These are phyloP conservation scores for Pristionchus maxplancki DNA, from an alignment of 2,888 invertebrate genomes.

Conservation along the genomic window DNA sequence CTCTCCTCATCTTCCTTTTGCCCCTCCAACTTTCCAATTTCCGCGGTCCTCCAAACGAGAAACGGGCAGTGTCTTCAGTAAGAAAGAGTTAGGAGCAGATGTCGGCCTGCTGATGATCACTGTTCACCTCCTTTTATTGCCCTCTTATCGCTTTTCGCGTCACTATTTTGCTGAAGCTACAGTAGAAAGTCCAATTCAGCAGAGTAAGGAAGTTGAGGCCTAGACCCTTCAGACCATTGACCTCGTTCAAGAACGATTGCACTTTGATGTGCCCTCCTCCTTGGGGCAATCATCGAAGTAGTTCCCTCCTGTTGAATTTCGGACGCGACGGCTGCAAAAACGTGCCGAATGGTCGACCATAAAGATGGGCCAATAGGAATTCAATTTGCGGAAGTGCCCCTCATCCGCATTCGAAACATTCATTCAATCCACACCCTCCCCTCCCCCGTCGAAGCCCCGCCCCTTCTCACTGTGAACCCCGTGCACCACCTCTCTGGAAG, in stretches of 20 bases:
- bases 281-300: background rate
- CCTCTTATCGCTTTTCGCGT: no score
- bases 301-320: background rate
- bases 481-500: background rate
- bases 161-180: background rate
- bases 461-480: background rate
- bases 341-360: background rate
- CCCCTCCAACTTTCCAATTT: slow-evolving; percentile 37
- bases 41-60: slow-evolving; percentile 8
- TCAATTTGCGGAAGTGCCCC: slow-evolving; percentile 21
- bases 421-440: slow-evolving; percentile 1
- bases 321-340: background rate
- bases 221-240: no score
- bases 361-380: background rate
- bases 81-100: background rate
- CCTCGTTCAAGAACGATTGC: background rate
- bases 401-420: slow-evolving; percentile 1
- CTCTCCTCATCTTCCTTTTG: background rate
- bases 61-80: background rate
- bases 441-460: background rate
- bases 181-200: background rate
- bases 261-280: background rate
- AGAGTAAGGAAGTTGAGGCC: background rate
- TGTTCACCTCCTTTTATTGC: no score
- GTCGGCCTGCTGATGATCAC: background rate